Evolutionary conservation across 2,888 invertebrate genomes (phyloP), one percentile per base, ranked within the genome.

Genomic region (Ametastegia equiseti): DNA sequence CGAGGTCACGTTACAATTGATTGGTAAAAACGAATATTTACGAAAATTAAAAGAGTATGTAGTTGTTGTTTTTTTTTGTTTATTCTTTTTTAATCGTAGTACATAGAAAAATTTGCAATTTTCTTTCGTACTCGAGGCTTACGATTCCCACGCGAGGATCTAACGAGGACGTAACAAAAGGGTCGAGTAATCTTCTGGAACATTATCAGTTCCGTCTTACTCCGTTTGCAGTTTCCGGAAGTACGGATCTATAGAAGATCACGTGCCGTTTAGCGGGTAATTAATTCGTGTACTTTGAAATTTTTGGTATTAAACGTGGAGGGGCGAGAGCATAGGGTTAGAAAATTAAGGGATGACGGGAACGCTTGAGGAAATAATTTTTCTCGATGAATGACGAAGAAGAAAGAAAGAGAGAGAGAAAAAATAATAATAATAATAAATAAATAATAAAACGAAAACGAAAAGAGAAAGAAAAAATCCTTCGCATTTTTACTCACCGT

Each of bases 11-110:
- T 69, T 42, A 39, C 23, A 42, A 42, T 42, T 11, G 69, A 69
- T 69, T 69, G 42, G 39, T 39, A 42, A 36, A 13, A 69, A n/a
- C 19, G 67, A 42, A 69, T 42, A 69, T 4, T 69, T n/a, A 23
- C 19, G 42, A 33, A n/a, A 69, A 42, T 27, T 33, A 15, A 54
- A 54, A 54, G 23, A 54, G 3, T 19, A n/a, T n/a, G n/a, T n/a
- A n/a, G n/a, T n/a, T n/a, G n/a, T n/a, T n/a, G n/a, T n/a, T n/a
- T n/a, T n/a, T n/a, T n/a, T n/a, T n/a, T n/a, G n/a, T 11, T 9
- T 0, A 54, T 54, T 23, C 54, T 23, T 54, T 9, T 23, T n/a
- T n/a, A n/a, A n/a, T n/a, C n/a, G n/a, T n/a, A n/a, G n/a, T n/a
- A n/a, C n/a, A n/a, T n/a, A n/a, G n/a, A n/a, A n/a, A n/a, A n/a